A percentile compares a stretch with the other conserved stretches of the same genome.
Evolutionary conservation across 2,888 invertebrate genomes (phyloP).

Genomic region (Leptopilina drosophilae): DNA sequence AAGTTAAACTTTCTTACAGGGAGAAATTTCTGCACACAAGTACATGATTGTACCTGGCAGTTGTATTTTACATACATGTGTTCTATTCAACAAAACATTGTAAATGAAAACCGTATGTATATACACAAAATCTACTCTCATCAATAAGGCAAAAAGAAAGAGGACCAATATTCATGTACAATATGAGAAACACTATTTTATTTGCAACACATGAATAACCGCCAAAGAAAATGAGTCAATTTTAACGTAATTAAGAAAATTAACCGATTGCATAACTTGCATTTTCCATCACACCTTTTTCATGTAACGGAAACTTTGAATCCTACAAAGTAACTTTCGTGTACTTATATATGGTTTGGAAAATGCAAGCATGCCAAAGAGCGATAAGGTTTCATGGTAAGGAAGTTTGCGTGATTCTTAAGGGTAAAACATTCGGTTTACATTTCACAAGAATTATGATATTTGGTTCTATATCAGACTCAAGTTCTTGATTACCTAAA

Average conservation of each 20-base stretch:
- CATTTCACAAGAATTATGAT: slow-evolving; percentile 21
- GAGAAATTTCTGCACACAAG: slow-evolving; percentile 65
- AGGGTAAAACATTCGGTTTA: neutral
- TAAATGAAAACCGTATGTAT: neutral
- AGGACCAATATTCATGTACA: neutral
- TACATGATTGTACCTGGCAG: slow-evolving; percentile 59
- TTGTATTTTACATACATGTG: too few relatives aligned
- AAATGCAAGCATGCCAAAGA: slow-evolving; percentile 4
- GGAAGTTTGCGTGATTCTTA: neutral
- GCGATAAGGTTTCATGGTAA: slow-evolving; percentile 26
- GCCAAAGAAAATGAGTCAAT: too few relatives aligned
- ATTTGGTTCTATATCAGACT: neutral
- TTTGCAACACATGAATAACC: too few relatives aligned
- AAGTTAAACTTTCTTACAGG: slow-evolving; percentile 63
- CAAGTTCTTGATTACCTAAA: slow-evolving; percentile 2
- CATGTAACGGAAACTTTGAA: slow-evolving; percentile 1
- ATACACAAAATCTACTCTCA: neutral
- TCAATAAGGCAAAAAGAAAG: slow-evolving; percentile 25
- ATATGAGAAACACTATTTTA: neutral
- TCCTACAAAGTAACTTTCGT: neutral
- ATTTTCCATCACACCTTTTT: slow-evolving; percentile 1
- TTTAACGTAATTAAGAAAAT: too few relatives aligned
- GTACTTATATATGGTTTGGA: neutral
- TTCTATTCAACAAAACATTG: too few relatives aligned
- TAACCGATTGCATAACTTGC: neutral